A percentile compares a stretch with the other conserved stretches of the same genome.
Conservation (phyloP, 1,140 invertebrate species). For the Helicorthomorpha holstii region DNA sequence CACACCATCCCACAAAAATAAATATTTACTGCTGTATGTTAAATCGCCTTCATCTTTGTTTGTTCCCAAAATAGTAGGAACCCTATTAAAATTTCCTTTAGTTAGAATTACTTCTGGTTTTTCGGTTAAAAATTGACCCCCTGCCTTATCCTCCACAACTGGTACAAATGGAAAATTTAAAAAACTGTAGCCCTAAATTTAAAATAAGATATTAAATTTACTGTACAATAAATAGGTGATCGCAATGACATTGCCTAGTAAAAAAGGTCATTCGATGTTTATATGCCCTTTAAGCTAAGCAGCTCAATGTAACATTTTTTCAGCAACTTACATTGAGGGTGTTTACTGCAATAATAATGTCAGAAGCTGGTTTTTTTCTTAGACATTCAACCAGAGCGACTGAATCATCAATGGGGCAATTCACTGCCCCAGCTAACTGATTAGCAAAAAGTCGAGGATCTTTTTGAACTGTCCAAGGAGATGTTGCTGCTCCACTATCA, state of each 20-base stretch:
- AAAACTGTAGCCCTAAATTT: not conserved
- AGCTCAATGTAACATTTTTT: not conserved
- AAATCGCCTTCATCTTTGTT: not conserved
- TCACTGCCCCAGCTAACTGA: not conserved
- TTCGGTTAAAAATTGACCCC: not conserved
- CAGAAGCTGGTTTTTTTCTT: not conserved
- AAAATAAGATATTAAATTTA: no score
- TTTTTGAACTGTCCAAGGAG: constrained; percentile 57
- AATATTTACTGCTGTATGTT: not conserved
- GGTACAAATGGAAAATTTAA: not conserved
- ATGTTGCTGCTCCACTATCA: constrained; percentile 73
- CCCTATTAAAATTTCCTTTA: not conserved
- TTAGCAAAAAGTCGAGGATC: not conserved
- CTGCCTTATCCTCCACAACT: not conserved
- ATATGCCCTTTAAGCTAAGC: not conserved
- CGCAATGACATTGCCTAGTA: not conserved
- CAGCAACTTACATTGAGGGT: not conserved
- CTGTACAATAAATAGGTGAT: not conserved
- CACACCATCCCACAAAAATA: not conserved
- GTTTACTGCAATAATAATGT: not conserved
- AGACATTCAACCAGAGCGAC: not conserved
- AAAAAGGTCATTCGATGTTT: not conserved
- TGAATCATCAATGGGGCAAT: not conserved
- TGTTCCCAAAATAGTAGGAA: not conserved
- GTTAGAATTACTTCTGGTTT: not conserved